A percentile compares a stretch with the other conserved stretches of the same genome.
These are phyloP conservation scores for Aselliscus stoliczkanus DNA, from an alignment of 2,797 vertebrate species.

Conservation along the genomic window DNA sequence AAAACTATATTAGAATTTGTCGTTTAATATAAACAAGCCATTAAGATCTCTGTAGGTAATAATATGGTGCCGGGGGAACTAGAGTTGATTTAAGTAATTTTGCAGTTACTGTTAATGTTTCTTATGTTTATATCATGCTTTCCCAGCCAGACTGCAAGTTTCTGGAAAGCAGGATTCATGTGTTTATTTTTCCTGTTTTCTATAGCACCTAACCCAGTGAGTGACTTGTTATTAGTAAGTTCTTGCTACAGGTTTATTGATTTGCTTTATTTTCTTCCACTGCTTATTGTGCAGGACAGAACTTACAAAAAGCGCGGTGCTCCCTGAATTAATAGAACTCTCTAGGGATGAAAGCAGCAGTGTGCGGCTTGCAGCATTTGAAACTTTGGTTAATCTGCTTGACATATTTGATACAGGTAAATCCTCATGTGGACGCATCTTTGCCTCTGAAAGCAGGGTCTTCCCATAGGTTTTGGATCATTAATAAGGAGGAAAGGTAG, in stretches of 20 bases:
- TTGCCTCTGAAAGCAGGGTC: neutral
- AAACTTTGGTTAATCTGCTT: conserved; percentile 92
- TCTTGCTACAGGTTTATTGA: neutral
- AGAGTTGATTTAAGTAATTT: neutral
- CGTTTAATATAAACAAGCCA: neutral
- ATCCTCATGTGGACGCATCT: neutral
- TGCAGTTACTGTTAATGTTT: neutral
- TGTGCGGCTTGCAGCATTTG: conserved; percentile 93
- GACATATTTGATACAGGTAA: conserved; percentile 92
- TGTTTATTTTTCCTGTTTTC: neutral
- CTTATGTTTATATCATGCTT: neutral
- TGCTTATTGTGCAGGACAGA: conserved; percentile 86
- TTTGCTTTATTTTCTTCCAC: conserved; percentile 41
- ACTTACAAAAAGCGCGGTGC: conserved; percentile 88
- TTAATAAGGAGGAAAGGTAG: neutral
- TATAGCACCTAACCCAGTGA: neutral
- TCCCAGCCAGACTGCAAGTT: neutral
- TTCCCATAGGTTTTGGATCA: neutral
- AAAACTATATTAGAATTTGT: neutral
- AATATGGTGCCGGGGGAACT: neutral
- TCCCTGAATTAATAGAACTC: conserved; percentile 92
- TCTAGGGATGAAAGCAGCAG: conserved; percentile 90
- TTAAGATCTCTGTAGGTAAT: neutral
- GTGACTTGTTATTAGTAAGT: neutral
- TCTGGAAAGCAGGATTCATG: neutral